Conservation (phyloP, 1,140 invertebrate species). For the Paraescarpia echinospica region DNA sequence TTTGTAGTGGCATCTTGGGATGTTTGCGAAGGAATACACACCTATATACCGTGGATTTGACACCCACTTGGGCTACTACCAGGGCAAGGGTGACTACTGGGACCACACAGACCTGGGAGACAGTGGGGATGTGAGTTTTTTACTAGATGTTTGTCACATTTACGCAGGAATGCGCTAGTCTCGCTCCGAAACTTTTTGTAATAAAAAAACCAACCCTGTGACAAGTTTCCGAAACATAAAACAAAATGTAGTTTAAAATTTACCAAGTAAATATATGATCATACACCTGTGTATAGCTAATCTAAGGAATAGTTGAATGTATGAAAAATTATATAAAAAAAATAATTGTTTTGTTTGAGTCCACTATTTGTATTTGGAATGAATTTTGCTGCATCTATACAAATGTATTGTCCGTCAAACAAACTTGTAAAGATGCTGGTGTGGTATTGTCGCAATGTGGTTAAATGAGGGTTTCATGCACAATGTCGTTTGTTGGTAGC, state of each 20-base stretch:
- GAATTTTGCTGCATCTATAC: neutral
- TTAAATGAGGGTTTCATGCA: neutral
- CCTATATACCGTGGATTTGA: constrained; percentile 62
- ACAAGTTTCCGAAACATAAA: too few species aligned
- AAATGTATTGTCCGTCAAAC: neutral
- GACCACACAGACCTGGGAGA: constrained; percentile 37
- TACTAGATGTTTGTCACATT: too few species aligned
- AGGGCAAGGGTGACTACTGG: constrained; percentile 57
- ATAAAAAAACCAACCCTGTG: too few species aligned
- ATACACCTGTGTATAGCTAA: too few species aligned
- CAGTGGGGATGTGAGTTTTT: neutral
- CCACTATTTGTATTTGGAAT: neutral
- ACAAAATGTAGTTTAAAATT: too few species aligned
- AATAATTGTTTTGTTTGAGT: too few species aligned
- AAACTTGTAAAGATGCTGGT: neutral
- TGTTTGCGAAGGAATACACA: constrained; percentile 58
- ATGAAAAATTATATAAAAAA: neutral
- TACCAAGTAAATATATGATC: too few species aligned
- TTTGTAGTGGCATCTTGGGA: constrained; percentile 61
- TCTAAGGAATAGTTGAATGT: neutral
- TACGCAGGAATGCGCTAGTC: too few species aligned
- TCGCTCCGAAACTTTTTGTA: too few species aligned
- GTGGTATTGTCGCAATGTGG: neutral
- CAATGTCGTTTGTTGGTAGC: constrained; percentile 11
- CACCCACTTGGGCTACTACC: constrained; percentile 60